Percentiles rank a stretch among this genome's conserved stretches.
Evolutionary conservation across 1,140 invertebrate species (phyloP).

Genomic region (Bradysia coprophila): DNA sequence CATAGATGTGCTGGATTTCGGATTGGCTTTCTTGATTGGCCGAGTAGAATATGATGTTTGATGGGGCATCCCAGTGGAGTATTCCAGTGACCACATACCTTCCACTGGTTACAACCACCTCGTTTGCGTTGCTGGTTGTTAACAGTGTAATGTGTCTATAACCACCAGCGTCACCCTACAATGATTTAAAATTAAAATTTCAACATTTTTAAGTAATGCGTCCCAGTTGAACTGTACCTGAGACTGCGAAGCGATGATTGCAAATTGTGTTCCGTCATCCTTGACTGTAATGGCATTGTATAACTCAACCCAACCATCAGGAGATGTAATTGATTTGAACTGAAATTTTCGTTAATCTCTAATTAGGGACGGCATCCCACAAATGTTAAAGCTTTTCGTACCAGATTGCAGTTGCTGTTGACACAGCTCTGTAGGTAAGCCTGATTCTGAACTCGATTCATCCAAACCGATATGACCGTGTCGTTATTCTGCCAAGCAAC

Average conservation of each 20-base stretch:
- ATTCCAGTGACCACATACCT: constrained; percentile 62
- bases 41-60: constrained; percentile 42
- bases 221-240: too few relatives aligned
- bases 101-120: constrained; percentile 36
- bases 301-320: constrained; percentile 50
- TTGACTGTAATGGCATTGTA: constrained; percentile 37
- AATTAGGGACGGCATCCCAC: too few relatives aligned
- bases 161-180: constrained; percentile 25
- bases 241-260: constrained; percentile 40
- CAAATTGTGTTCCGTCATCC: constrained; percentile 31
- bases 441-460: constrained; percentile 70
- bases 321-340: constrained; percentile 8
- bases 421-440: constrained; percentile 16
- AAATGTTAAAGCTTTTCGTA: too few relatives aligned
- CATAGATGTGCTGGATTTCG: constrained; percentile 36
- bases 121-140: constrained; percentile 12
- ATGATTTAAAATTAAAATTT: too few relatives aligned
- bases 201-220: too few relatives aligned
- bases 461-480: constrained; percentile 54
- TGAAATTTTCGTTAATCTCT: too few relatives aligned
- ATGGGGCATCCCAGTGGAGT: constrained; percentile 51
- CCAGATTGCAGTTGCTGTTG: too few relatives aligned
- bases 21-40: constrained; percentile 35
- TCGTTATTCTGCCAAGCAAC: constrained; percentile 51
- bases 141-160: constrained; percentile 49